These are phyloP conservation scores for Copsychus sechellarum DNA, from an alignment of 2,113 vertebrate species.

Conservation along the genomic window DNA sequence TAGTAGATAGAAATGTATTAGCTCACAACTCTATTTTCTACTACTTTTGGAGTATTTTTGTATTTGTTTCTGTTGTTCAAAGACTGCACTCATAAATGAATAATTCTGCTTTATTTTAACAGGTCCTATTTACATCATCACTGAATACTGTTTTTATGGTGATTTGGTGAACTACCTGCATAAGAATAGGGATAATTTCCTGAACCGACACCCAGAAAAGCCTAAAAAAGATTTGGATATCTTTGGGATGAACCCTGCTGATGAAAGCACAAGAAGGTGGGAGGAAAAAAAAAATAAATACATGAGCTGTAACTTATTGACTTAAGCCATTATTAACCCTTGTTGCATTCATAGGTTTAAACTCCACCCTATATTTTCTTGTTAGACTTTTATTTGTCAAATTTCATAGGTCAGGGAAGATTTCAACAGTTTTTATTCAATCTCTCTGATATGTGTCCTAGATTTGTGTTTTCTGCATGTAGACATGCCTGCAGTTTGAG, in stretches of 20 bases:
- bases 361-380: background rate
- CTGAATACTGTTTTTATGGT: constrained; percentile 97
- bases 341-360: background rate
- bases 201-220: constrained; percentile 88
- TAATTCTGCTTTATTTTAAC: constrained; percentile 24
- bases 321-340: background rate
- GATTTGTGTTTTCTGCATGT: background rate
- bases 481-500: background rate
- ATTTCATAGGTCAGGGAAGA: background rate
- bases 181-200: constrained; percentile 94
- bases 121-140: constrained; percentile 99
- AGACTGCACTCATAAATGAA: background rate
- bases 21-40: background rate
- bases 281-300: background rate
- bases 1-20: background rate
- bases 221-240: constrained; percentile 95
- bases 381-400: background rate
- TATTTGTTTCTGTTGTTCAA: background rate
- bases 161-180: constrained; percentile 98
- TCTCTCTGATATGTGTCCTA: background rate
- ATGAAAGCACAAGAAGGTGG: constrained; percentile 95
- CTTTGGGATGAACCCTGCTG: constrained; percentile 91
- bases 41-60: background rate
- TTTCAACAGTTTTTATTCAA: background rate
- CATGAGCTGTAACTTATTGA: background rate